phyloP scores from a whole-genome alignment of 2,888 invertebrate species.

The Zaprionus lineosus region DNA sequence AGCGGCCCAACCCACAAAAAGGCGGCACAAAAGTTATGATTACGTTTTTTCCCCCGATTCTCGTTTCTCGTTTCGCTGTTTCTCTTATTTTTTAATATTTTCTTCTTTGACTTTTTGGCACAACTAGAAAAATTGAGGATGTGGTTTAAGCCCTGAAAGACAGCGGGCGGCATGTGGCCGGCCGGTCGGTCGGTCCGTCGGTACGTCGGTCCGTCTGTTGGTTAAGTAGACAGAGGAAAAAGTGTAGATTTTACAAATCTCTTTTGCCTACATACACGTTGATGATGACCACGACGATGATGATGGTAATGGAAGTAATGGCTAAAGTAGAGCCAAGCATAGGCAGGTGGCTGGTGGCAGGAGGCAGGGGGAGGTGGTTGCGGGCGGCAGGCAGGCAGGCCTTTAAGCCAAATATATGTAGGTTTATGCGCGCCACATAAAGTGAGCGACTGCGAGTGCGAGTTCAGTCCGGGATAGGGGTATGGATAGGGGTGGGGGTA shows the following conservation, averaged over 20 bases:
- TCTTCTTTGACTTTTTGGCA: constrained; percentile 45
- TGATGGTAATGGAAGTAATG: too few relatives aligned
- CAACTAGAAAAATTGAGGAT: constrained; percentile 72
- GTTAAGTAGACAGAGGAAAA: constrained; percentile 12
- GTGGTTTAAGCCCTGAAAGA: constrained; percentile 51
- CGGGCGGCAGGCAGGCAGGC: too few relatives aligned
- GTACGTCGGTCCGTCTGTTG: too few relatives aligned
- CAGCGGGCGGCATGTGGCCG: background rate
- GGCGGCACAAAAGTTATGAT: constrained; percentile 57
- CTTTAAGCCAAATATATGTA: constrained; percentile 39
- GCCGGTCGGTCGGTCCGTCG: too few relatives aligned
- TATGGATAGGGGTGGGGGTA: too few relatives aligned
- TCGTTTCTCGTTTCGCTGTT: background rate
- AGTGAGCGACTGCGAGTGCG: background rate
- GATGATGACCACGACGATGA: too few relatives aligned
- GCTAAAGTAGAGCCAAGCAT: too few relatives aligned
- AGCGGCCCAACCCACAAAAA: constrained; percentile 40
- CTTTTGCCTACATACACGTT: constrained; percentile 59
- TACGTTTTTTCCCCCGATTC: constrained; percentile 32
- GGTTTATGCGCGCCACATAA: constrained; percentile 41
- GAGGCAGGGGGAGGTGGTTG: background rate
- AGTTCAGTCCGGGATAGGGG: constrained; percentile 28
- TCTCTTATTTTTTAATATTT: constrained; percentile 19
- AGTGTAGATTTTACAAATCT: constrained; percentile 60
- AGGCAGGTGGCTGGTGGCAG: too few relatives aligned